Evolutionary conservation across 2,797 vertebrate species (phyloP), one percentile per base, ranked within the genome.

Genomic region (Hydrolagus colliei): DNA sequence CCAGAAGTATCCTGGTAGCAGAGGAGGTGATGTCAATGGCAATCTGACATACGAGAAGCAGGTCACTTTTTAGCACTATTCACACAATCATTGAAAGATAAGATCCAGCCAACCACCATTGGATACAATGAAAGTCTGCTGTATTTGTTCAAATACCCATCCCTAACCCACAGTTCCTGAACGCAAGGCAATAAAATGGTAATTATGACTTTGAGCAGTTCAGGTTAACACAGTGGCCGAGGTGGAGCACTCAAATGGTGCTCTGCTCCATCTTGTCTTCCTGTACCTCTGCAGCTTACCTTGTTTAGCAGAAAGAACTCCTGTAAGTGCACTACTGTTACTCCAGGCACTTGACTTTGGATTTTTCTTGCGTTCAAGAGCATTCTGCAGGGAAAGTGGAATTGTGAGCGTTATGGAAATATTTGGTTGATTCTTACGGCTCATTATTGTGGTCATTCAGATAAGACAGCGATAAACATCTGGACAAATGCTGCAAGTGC

Each of bases 291-390:
- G 67, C 0, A 0, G 22, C 27, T 0, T 93, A 99, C 98, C 98
- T 97, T 99, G 97, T 91, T 98, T 99, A 61, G 98, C 97, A 87
- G 98, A 99, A 71, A 99, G 95, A 41, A 99, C 96, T 35, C 98
- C 98, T 0, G 97, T 99, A 86, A 99, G 93, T 9, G 96, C 96
- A 68, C 95, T 97, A 87, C 97, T 98, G 91, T 91, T 95, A 80
- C 95, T 93, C 88, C 95, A 97, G 61, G 94, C 90, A 75, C 93
- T 93, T 82, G 92, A 88, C 91, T 95, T 98, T 0, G 95, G 93
- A 90, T 95, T 97, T 91, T 97, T 99, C 91, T 95, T 93, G 87
- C 96, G 96, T 89, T 98, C 98, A 78, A 99, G 93, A 35, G 98
- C 98, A 88, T 94, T 97, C 98, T 99, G 90, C 82, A 89, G 65